Base-by-base conservation (phyloP, 2,113 vertebrate species). In the Pelobates fuscus region DNA sequence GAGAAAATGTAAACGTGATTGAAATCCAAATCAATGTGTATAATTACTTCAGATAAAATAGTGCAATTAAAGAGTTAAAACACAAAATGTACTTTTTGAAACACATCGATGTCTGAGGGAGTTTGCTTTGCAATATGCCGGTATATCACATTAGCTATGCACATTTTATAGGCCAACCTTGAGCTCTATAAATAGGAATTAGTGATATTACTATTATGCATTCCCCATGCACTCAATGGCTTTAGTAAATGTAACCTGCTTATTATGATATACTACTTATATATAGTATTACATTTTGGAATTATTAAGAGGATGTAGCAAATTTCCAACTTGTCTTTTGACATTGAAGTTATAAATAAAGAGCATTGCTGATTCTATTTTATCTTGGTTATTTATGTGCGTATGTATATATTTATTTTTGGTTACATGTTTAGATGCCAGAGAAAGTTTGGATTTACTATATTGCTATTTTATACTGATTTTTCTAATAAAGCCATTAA, bases 101-200 rank as follows among this genome's bases (percentile, higher is more conserved):
- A 37, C 29, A 63, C 60, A 63, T 63, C 21, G 60, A 30, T 37
- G 18, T 29, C 30, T 27, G 8, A 20, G 60, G 29, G 60, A 30
- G 60, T 63, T 63, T 37, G 29, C n/a, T 14, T 18, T 3, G 30
- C 60, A 63, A 65, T 66, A 46, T 61, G 37, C 69, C 32, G 4
- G 23, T 72, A 52, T 72, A 32, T 52, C 44, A 52, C 46, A 72
- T 72, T 63, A 72, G 59, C 27, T 63, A 72, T 63, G 46, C 59
- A 63, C 46, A 72, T 72, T 63, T 63, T 63, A 72, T 24, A 52
- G 46, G 70, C 27, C 30, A 63, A 54, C 43, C 59, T 54, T 54
- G 27, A 63, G 44, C 27, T 11, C 43, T 43, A 71, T 44, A 71
- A 71, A 71, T 49, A 61, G 69, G 55, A 71, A 61, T 46, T 29